Base-by-base conservation (phyloP, 1,140 invertebrate species). In the Tetramorium parvispinum region DNA sequence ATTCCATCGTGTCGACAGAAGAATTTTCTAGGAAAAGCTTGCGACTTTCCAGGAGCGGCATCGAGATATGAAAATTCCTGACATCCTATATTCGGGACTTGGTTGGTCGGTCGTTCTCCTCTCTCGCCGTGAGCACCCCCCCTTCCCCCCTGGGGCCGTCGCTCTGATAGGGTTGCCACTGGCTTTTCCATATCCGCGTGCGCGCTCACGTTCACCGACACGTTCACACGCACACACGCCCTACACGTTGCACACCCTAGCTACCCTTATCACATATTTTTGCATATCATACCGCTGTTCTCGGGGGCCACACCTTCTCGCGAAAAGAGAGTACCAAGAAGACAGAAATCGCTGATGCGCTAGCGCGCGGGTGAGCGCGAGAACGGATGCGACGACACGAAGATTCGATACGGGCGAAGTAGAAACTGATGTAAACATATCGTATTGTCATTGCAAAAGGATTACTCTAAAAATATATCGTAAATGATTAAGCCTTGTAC, bases 11-110 rank as follows among this genome's bases (percentile, higher is more conserved):
- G 82, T 85, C 82, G 78, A 46, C 83, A 53, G 86, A 87, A 81
- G 78, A 89, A 91, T 91, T 91, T 91, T 85, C 88, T 61, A 88
- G 88, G 55, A 87, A 91, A 90, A 89, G 83, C 88, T 90, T 88
- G 86, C 83, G 85, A 89, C 70, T 88, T 89, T 86, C 81, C 88
- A 83, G 75, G 85, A 76, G 86, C 81, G 81, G 88, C 88, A 88
- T 91, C 87, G 91, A 91, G 91, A 93, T 93, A 93, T 93, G 89
- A 93, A 93, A 92, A 93, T 93, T 93, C 92, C 83, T 92, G 88
- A 87, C 91, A 89, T 93, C 89, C 88, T 90, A 91, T 90, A 91
- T 91, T 90, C 90, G 91, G 90, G 85, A 73, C 87, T 87, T 70
- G 87, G 79, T 85, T 78, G 82, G 85, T 88, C 77, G 81, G 78